These are phyloP conservation scores for Allygus modestus DNA, from an alignment of 2,888 invertebrate genomes.

Conservation along the genomic window DNA sequence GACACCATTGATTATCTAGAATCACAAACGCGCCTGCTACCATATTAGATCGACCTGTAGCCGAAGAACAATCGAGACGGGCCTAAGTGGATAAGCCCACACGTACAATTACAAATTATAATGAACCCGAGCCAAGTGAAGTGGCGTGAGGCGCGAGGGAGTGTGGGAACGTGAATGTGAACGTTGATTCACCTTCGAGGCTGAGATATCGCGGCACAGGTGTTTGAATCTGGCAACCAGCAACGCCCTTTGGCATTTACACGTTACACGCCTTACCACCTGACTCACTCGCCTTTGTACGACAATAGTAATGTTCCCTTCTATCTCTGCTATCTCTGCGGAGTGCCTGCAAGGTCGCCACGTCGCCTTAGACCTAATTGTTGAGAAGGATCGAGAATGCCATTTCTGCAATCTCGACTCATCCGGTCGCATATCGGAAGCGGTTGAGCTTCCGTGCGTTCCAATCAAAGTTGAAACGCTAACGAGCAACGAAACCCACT, in stretches of 20 bases:
- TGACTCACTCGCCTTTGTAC: conserved; percentile 5
- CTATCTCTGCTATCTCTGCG: neutral
- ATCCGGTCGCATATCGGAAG: neutral
- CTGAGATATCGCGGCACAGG: neutral
- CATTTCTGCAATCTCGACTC: neutral
- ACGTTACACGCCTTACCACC: neutral
- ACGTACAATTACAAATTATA: conserved; percentile 41
- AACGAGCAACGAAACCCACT: neutral
- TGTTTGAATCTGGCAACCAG: neutral
- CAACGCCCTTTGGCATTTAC: conserved; percentile 1
- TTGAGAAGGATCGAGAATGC: neutral
- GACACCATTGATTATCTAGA: neutral
- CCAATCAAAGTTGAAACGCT: neutral
- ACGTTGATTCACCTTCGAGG: neutral
- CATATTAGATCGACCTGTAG: neutral
- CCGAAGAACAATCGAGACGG: conserved; percentile 8
- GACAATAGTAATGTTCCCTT: neutral
- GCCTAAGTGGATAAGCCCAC: conserved; percentile 36
- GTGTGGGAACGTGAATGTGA: conserved; percentile 34
- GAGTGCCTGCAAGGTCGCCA: neutral
- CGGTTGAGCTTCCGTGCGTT: neutral
- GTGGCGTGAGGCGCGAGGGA: neutral
- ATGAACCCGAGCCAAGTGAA: conserved; percentile 3
- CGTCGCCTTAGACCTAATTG: neutral
- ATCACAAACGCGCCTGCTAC: neutral